Conservation (phyloP, 2,888 invertebrate genomes). For the Leptinotarsa tumamoca region DNA sequence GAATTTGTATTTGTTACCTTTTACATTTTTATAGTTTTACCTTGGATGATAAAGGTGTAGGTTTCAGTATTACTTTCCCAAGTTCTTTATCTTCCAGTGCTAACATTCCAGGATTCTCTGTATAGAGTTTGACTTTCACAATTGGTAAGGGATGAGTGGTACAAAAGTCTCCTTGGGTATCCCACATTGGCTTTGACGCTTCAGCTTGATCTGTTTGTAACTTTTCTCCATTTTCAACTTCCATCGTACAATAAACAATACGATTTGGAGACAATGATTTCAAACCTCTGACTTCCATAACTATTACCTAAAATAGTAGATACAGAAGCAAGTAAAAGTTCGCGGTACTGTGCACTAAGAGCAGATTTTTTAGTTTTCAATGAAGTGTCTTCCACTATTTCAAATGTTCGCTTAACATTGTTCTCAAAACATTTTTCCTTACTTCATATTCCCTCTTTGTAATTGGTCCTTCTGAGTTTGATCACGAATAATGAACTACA, state of each 20-base stretch:
- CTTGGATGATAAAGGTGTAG: conserved; percentile 89
- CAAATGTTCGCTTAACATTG: not conserved
- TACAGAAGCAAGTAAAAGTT: conserved; percentile 42
- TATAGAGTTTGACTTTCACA: conserved; percentile 97
- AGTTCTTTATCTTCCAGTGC: conserved; percentile 99
- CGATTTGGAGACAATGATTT: conserved; percentile 96
- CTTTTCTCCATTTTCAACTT: conserved; percentile 99
- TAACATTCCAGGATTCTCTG: conserved; percentile 96
- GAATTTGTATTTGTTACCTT: not conserved
- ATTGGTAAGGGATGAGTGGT: conserved; percentile 97
- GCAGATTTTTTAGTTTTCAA: not conserved
- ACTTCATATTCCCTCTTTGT: not conserved
- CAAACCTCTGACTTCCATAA: conserved; percentile 98
- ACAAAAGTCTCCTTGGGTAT: conserved; percentile 99
- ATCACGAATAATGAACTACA: too few relatives aligned
- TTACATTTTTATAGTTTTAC: conserved; percentile 66
- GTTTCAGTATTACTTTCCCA: conserved; percentile 90
- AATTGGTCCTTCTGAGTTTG: too few relatives aligned
- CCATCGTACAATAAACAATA: conserved; percentile 99
- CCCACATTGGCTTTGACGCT: conserved; percentile 99
- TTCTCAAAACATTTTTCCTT: not conserved
- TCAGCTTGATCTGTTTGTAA: conserved; percentile 99
- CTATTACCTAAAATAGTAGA: conserved; percentile 81
- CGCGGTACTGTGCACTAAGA: conserved; percentile 6
- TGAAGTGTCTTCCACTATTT: not conserved